These are phyloP conservation scores for Eristalis intricaria DNA, from an alignment of 2,888 invertebrate genomes.

Conservation along the genomic window DNA sequence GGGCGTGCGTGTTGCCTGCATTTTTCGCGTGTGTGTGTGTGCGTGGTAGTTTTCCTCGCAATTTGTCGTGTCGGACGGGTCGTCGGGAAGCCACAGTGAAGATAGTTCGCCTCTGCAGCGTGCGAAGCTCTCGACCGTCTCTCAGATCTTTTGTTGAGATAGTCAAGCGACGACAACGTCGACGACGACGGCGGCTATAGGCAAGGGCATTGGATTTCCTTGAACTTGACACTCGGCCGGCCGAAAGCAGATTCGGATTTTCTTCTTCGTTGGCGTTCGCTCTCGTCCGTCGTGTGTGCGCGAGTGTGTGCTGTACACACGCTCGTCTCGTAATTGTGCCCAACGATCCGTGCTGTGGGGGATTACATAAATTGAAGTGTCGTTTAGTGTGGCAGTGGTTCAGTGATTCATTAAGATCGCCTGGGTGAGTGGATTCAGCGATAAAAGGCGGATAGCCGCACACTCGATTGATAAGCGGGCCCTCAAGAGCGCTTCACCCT, in stretches of 20 bases:
- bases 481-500: neutral
- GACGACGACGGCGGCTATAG: too few relatives aligned
- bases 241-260: neutral
- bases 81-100: neutral
- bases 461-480: neutral
- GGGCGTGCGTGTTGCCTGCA: neutral
- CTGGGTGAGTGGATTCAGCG: neutral
- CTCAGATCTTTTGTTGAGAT: neutral
- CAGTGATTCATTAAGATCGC: neutral
- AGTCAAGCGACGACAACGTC: neutral
- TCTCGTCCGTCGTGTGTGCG: neutral
- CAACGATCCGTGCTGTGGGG: neutral
- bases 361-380: neutral
- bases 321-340: neutral
- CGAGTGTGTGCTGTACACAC: neutral
- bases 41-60: neutral
- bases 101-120: neutral
- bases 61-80: neutral
- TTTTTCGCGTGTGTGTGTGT: neutral
- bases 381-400: neutral
- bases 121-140: neutral
- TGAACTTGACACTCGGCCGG: slow-evolving; percentile 48
- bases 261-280: neutral
- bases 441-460: neutral
- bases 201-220: slow-evolving; percentile 20